Base-by-base conservation (phyloP, 2,113 vertebrate genomes). In the Cnemophilus loriae region DNA sequence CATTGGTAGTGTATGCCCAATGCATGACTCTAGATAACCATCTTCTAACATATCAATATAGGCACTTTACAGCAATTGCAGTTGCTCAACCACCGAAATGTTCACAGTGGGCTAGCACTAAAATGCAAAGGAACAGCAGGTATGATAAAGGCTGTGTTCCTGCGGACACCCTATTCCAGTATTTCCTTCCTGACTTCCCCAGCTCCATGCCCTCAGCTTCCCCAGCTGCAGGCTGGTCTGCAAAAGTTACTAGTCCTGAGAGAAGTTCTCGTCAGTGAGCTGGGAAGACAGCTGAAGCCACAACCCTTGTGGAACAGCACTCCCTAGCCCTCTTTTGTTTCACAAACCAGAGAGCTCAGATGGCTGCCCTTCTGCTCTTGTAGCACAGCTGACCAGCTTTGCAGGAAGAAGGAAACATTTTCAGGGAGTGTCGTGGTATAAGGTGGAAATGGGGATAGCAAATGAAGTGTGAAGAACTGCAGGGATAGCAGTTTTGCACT, bases 391-490 rank as follows among this genome's bases (percentile, higher is more conserved):
- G 52, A 71, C 69, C 56, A 49, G 50, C 32, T 92, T 61, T 75
- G 15, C 27, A 61, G 67, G 28, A 22, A 3, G n/a, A 47, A 22
- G 39, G n/a, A 28, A 59, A 49, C 7, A 26, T 70, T 89, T 76
- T 69, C 41, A 19, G 41, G 30, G 77, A 6, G 0, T 21, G 7
- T 30, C 0, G 0, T 46, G 47, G 37, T 2, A 1, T 32, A 53
- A 73, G 27, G 57, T 56, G 57, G 42, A 82, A 94, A 73, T 19
- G 22, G 28, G 46, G 61, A 46, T 32, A 57, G 46, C 35, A 87
- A 65, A n/a, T 76, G 67, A 68, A 81, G 50, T 22, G 28, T 42
- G 59, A 47, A 79, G 59, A 68, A 77, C 37, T 46, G 35, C 71
- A 91, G 42, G 59, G 39, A 47, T 35, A 83, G 84, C 70, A 88